A percentile compares a stretch with the other conserved stretches of the same genome.
Conservation (phyloP, 2,113 vertebrate species). For the Sminthopsis crassicaudata region DNA sequence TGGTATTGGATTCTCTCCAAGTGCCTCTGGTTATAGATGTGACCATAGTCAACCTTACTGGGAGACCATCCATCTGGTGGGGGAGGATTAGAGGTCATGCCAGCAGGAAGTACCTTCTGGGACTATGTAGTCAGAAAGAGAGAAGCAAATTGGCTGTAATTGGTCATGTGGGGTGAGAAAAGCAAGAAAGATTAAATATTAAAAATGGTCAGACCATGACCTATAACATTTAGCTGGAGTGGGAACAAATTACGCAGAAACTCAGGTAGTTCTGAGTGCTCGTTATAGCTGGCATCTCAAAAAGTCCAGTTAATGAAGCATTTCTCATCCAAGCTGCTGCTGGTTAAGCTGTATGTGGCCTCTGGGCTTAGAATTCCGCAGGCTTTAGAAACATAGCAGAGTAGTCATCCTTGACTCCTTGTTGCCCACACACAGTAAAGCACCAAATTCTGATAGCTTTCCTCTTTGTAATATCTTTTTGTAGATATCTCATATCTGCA, state of each 20-base stretch:
- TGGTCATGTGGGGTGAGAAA: background rate
- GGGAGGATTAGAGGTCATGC: background rate
- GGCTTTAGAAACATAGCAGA: background rate
- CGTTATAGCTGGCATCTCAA: background rate
- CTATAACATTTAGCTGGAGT: background rate
- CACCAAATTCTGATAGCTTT: background rate
- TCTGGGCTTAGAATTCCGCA: background rate
- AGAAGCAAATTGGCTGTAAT: slow-evolving; percentile 3
- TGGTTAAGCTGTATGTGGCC: slow-evolving; percentile 4
- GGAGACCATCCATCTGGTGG: background rate
- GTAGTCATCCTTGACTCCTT: background rate
- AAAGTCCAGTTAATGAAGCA: background rate
- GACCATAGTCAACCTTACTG: background rate
- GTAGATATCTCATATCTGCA: background rate
- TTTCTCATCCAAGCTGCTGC: background rate
- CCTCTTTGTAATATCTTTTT: background rate
- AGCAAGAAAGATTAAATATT: slow-evolving; percentile 2
- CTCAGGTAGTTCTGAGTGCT: background rate
- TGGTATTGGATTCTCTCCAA: background rate
- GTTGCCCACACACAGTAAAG: background rate
- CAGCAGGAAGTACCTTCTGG: background rate
- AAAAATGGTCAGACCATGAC: slow-evolving; percentile 2
- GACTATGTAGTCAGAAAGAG: background rate
- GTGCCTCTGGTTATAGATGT: background rate
- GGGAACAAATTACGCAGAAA: background rate